These are phyloP conservation scores for Temnothorax unifasciatus DNA, from an alignment of 2,888 invertebrate species.

Conservation along the genomic window DNA sequence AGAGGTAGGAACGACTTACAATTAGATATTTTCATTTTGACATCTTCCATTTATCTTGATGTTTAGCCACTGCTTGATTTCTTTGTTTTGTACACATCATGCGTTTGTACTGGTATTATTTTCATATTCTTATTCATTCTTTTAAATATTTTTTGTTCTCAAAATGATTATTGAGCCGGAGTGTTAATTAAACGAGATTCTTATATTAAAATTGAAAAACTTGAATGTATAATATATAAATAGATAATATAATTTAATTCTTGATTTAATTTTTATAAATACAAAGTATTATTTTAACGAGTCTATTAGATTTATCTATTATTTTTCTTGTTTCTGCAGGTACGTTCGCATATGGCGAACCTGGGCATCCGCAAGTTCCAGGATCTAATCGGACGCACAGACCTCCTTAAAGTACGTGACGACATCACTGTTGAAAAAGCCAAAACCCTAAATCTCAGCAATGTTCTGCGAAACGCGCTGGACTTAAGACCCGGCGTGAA, in stretches of 20 bases:
- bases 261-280: neutral
- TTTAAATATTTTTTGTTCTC: neutral
- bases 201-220: neutral
- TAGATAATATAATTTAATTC: neutral
- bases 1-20: slow-evolving; percentile 89
- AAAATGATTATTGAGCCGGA: neutral
- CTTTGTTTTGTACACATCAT: neutral
- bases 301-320: neutral
- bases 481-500: slow-evolving; percentile 96
- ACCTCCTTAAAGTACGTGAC: slow-evolving; percentile 93
- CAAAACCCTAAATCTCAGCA: slow-evolving; percentile 93
- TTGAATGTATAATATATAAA: neutral
- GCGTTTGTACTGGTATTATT: neutral
- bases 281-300: neutral
- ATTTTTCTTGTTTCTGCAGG: slow-evolving; percentile 86
- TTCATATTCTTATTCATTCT: neutral
- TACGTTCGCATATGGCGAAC: slow-evolving; percentile 96
- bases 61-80: neutral
- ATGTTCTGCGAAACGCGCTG: slow-evolving; percentile 95
- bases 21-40: slow-evolving; percentile 2
- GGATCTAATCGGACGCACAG: slow-evolving; percentile 97
- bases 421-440: slow-evolving; percentile 92
- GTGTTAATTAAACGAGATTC: neutral
- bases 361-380: slow-evolving; percentile 96
- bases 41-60: neutral